Conservation (phyloP, 2,113 vertebrate genomes). For the Orientallactaga bullata region DNA sequence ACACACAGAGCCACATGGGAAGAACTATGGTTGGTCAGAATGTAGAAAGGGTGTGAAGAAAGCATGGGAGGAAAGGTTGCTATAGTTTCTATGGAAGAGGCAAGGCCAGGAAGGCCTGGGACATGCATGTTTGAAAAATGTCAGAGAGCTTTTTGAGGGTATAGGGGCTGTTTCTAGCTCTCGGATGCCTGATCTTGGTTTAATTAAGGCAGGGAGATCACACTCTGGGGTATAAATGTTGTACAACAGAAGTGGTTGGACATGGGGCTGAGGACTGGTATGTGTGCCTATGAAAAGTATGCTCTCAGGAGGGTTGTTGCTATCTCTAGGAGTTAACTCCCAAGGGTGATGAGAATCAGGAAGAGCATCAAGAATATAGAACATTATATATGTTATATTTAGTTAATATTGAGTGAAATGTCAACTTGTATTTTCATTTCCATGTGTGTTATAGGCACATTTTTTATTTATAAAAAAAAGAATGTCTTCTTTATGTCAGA, state of each 20-base stretch:
- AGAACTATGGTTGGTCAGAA: not conserved
- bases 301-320: rapidly evolving
- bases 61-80: not conserved
- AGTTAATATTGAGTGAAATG: not conserved
- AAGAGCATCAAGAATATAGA: not conserved
- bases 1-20: rapidly evolving
- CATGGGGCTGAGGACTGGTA: too few species aligned
- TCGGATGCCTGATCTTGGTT: not conserved
- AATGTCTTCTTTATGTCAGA: not conserved
- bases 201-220: not conserved
- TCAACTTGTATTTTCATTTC: not conserved
- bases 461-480: not conserved
- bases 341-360: not conserved
- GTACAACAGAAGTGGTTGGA: not conserved
- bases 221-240: not conserved
- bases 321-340: not conserved
- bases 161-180: not conserved
- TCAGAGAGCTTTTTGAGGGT: not conserved
- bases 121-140: not conserved
- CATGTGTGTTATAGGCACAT: not conserved
- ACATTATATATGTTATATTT: not conserved
- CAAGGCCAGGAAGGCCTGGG: not conserved
- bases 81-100: not conserved
- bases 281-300: not conserved
- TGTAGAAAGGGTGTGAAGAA: not conserved